phyloP scores from a whole-genome alignment of 2,797 vertebrate genomes.

The Cossypha caffra region DNA sequence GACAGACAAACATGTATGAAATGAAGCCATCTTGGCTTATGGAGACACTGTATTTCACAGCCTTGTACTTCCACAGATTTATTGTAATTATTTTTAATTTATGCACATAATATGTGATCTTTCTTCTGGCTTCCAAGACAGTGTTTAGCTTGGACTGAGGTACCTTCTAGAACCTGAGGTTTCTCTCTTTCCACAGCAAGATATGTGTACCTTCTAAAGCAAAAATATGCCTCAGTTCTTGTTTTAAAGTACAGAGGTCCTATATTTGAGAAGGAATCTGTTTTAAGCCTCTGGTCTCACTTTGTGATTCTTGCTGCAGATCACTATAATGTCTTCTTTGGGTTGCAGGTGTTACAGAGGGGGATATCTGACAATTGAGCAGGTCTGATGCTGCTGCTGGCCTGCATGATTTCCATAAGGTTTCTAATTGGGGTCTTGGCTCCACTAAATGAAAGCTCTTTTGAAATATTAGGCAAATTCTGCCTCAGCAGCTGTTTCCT shows the following conservation, averaged over 20 bases:
- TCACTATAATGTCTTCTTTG: not conserved
- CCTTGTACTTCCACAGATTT: not conserved
- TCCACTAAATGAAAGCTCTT: not conserved
- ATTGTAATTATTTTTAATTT: not conserved
- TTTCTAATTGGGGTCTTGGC: not conserved
- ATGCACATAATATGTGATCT: not conserved
- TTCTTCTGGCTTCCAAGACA: not conserved
- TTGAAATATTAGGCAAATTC: not conserved
- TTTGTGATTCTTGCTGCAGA: not conserved
- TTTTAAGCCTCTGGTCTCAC: not conserved
- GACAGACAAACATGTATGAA: not conserved
- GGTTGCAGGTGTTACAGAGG: not conserved
- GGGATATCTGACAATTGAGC: not conserved
- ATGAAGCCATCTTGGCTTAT: not conserved
- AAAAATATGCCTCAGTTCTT: not conserved
- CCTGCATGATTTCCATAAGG: not conserved
- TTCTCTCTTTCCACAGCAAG: not conserved
- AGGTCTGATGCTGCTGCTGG: not conserved
- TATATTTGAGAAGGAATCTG: not conserved
- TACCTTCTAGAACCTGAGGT: not conserved
- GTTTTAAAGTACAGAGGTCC: not conserved
- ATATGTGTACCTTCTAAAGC: not conserved
- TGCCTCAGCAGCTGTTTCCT: not conserved
- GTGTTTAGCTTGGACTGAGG: not conserved
- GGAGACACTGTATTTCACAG: not conserved